Evolutionary conservation across 2,113 vertebrate species (phyloP).

Genomic region (Globicephala melas): DNA sequence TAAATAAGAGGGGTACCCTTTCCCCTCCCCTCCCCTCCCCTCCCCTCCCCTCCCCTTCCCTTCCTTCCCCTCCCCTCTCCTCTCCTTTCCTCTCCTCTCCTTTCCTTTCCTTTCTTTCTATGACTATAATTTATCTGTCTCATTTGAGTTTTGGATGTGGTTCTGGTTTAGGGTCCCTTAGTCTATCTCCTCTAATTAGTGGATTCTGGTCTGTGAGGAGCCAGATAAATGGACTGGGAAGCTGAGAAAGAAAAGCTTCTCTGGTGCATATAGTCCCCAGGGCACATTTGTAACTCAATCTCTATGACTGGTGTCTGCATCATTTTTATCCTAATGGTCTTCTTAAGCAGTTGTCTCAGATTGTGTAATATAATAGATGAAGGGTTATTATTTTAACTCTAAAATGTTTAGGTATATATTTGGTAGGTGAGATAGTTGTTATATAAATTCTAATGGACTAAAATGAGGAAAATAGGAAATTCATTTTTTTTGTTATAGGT

Average conservation of each 20-base stretch:
- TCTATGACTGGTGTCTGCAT: neutral
- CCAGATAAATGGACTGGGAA: neutral
- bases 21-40: neutral
- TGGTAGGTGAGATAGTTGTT: conserved; percentile 3
- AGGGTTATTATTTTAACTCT: conserved; percentile 11
- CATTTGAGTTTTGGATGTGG: neutral
- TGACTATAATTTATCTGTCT: neutral
- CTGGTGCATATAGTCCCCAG: neutral
- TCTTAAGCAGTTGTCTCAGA: neutral
- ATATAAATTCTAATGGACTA: neutral
- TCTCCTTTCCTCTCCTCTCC: neutral
- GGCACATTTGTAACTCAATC: conserved; percentile 33
- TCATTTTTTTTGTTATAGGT: neutral
- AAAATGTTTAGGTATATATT: neutral
- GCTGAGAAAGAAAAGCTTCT: neutral
- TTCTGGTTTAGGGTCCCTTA: neutral
- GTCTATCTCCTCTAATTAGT: neutral
- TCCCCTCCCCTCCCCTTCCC: too few species aligned
- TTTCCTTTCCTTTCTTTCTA: neutral
- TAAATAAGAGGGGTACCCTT: neutral
- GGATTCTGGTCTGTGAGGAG: neutral
- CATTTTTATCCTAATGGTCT: conserved; percentile 20
- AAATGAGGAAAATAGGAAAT: conserved; percentile 29
- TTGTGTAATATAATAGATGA: neutral
- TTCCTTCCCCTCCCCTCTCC: neutral